phyloP scores from a whole-genome alignment of 1,140 invertebrate species.

The Nasonia vitripennis region DNA sequence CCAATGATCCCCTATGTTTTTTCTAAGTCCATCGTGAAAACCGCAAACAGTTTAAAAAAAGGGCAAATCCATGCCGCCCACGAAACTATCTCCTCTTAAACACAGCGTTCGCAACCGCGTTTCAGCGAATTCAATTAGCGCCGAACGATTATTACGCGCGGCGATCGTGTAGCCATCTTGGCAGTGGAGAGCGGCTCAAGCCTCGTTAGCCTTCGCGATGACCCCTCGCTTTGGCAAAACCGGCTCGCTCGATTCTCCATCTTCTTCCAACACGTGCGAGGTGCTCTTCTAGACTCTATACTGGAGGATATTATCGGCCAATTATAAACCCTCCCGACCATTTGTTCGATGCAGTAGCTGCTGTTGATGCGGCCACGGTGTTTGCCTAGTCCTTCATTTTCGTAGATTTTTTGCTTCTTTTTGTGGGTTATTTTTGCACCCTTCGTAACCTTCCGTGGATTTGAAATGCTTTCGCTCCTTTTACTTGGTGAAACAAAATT shows the following conservation, averaged over 20 bases:
- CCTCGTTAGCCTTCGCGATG: conserved; percentile 4
- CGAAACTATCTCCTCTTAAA: background rate
- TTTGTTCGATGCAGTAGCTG: conserved; percentile 23
- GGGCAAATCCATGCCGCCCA: background rate
- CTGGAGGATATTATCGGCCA: conserved; percentile 18
- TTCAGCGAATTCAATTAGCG: conserved; percentile 42
- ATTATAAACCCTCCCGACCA: conserved; percentile 1
- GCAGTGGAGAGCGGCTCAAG: background rate
- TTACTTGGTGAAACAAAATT: background rate
- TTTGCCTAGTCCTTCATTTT: conserved; percentile 9
- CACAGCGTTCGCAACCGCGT: background rate
- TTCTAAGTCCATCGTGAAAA: background rate
- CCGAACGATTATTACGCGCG: background rate
- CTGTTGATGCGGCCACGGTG: background rate
- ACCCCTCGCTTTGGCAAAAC: conserved; percentile 5
- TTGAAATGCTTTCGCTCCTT: background rate
- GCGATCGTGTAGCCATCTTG: background rate
- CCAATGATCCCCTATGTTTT: background rate
- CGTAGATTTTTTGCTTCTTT: background rate
- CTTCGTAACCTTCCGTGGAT: too few relatives aligned
- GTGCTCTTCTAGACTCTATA: background rate
- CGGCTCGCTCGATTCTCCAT: background rate
- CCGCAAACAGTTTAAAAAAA: background rate
- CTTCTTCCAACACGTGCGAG: background rate
- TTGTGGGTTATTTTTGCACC: background rate